Evolutionary conservation across 2,113 vertebrate species (phyloP).

Genomic region (Rissa tridactyla): DNA sequence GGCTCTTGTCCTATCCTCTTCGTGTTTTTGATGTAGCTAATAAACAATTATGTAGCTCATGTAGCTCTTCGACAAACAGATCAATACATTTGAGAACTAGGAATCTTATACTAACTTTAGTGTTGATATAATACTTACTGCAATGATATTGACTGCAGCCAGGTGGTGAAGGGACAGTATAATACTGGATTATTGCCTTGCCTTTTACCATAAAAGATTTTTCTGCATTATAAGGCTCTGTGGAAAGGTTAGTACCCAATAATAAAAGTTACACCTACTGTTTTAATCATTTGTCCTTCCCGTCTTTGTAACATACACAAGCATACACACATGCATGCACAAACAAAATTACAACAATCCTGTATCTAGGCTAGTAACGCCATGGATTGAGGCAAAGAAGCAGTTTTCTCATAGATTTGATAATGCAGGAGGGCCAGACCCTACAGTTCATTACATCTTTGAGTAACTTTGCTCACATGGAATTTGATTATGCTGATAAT

Average conservation of each 20-base stretch:
- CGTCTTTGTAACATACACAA: not conserved
- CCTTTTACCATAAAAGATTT: conserved; percentile 15
- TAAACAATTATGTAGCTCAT: conserved; percentile 1
- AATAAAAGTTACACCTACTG: not conserved
- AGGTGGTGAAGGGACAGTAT: conserved; percentile 32
- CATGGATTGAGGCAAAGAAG: not conserved
- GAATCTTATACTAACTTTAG: not conserved
- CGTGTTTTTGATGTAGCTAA: not conserved
- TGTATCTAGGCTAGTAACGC: not conserved
- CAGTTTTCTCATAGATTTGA: not conserved
- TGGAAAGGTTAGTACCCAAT: not conserved
- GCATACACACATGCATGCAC: not conserved
- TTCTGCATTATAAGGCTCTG: not conserved
- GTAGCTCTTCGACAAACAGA: conserved; percentile 28
- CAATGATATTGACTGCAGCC: conserved; percentile 31
- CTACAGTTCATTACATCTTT: not conserved
- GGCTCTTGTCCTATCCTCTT: not conserved
- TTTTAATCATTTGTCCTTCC: not conserved
- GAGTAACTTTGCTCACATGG: not conserved
- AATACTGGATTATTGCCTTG: not conserved
- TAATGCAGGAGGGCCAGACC: not conserved
- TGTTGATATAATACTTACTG: conserved; percentile 33
- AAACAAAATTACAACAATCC: not conserved
- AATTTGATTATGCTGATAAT: not conserved
- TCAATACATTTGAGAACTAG: not conserved